phyloP scores from a whole-genome alignment of 2,888 invertebrate genomes.

The Netelia melanura region DNA sequence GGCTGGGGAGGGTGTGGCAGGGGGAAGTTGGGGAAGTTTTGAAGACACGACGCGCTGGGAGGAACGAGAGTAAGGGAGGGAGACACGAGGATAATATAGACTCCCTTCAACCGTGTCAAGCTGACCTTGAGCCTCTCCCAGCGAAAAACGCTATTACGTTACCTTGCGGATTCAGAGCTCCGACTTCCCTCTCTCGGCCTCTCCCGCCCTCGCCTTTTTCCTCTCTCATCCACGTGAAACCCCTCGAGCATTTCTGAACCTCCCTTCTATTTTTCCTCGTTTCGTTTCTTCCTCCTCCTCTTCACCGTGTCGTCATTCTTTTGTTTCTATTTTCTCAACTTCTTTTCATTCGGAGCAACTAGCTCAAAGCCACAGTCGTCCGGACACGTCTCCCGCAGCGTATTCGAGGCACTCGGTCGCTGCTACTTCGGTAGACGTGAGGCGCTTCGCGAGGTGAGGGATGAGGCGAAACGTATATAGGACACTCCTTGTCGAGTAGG shows the following conservation, averaged over 20 bases:
- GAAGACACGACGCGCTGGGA: constrained; percentile 59
- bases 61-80: constrained; percentile 52
- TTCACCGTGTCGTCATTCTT: constrained; percentile 8
- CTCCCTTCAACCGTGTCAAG: constrained; percentile 72
- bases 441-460: neutral
- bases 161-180: constrained; percentile 36
- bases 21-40: constrained; percentile 75
- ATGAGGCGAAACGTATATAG: constrained; percentile 10
- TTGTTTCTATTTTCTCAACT: constrained; percentile 1
- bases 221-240: constrained; percentile 23
- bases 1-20: constrained; percentile 79
- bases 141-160: constrained; percentile 61
- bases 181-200: constrained; percentile 20
- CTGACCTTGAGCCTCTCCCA: constrained; percentile 79
- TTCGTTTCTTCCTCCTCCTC: constrained; percentile 9
- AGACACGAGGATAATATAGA: constrained; percentile 65
- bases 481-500: neutral
- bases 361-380: constrained; percentile 31
- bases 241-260: constrained; percentile 34
- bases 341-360: constrained; percentile 31
- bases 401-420: constrained; percentile 41
- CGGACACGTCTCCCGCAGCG: neutral
- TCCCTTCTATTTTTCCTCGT: constrained; percentile 35
- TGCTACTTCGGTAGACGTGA: constrained; percentile 3
- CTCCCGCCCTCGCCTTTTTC: constrained; percentile 1